Evolutionary conservation across 1,140 invertebrate species (phyloP), one percentile per base, ranked within the genome.

Genomic region (Battus philenor): DNA sequence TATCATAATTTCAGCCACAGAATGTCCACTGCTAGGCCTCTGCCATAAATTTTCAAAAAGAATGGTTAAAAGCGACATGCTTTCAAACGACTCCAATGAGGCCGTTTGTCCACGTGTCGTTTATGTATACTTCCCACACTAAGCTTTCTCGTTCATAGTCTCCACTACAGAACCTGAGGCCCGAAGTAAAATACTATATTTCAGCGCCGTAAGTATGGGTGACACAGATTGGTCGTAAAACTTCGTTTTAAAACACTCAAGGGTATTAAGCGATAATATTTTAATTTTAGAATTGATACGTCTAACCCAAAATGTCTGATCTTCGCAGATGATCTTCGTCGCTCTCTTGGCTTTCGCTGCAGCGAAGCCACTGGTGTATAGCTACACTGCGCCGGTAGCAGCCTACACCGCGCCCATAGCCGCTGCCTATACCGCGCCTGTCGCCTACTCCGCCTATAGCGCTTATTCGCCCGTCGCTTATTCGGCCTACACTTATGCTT

Each of bases 291-390:
- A n/a, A 7, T 7, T 2, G 22, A 1, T 1, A 24, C 22, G n/a
- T 7, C n/a, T 7, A n/a, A 5, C n/a, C 5, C n/a, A 24, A 24
- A 24, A 24, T 7, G 1, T 7, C 5, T 24, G 22, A 50, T 47
- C 17, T 45, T 66, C 49, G 53, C 71, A 90, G 89, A 61, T 89
- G 59, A 69, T 88, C 56, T 78, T 89, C 52, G 73, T 81, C 58
- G 83, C 86, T 58, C 55, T 88, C 43, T 52, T 88, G 74, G 87
- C 86, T 31, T 68, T 87, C 50, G 83, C 85, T 18, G 54, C 66
- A 20, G 88, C 88, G 53, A 86, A 86, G 63, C 88, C 88, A 4
- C 69, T 81, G 44, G 69, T 85, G 15, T 50, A 74, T 44, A 59
- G 58, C 45, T 86, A 85, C 58, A 60, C 79, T 2, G 52, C 83